phyloP scores from a whole-genome alignment of 2,888 invertebrate genomes.

The Capitulum mitella region DNA sequence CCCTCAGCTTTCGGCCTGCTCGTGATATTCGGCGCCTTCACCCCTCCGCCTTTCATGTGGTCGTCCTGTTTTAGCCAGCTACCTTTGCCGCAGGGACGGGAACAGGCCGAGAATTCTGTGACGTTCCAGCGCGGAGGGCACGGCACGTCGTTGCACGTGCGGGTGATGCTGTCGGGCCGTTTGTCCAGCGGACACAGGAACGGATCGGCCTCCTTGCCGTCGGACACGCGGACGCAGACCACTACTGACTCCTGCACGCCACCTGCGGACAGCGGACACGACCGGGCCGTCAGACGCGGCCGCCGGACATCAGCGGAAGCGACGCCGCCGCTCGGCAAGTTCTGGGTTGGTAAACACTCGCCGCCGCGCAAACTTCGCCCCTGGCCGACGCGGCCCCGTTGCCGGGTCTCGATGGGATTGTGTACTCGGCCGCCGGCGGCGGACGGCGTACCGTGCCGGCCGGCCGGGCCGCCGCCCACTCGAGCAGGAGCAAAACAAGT shows the following conservation, averaged over 20 bases:
- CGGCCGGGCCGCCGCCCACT: too few species aligned
- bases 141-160: slow-evolving; percentile 88
- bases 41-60: too few species aligned
- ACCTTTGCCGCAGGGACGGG: slow-evolving; percentile 89
- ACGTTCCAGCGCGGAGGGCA: slow-evolving; percentile 93
- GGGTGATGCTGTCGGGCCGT: slow-evolving; percentile 77
- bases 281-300: background rate
- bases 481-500: background rate
- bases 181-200: slow-evolving; percentile 78
- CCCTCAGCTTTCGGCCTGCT: too few species aligned
- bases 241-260: slow-evolving; percentile 70
- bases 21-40: too few species aligned
- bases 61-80: too few species aligned
- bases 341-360: background rate
- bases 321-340: background rate
- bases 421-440: background rate
- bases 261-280: slow-evolving; percentile 43
- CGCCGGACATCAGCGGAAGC: too few species aligned
- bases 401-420: background rate
- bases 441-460: background rate
- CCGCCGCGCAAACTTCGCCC: background rate
- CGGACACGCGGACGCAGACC: slow-evolving; percentile 78
- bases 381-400: background rate
- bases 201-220: slow-evolving; percentile 76
- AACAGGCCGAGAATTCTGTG: slow-evolving; percentile 80